phyloP scores from a whole-genome alignment of 1,140 invertebrate species.

The Drosophila micromelanica region DNA sequence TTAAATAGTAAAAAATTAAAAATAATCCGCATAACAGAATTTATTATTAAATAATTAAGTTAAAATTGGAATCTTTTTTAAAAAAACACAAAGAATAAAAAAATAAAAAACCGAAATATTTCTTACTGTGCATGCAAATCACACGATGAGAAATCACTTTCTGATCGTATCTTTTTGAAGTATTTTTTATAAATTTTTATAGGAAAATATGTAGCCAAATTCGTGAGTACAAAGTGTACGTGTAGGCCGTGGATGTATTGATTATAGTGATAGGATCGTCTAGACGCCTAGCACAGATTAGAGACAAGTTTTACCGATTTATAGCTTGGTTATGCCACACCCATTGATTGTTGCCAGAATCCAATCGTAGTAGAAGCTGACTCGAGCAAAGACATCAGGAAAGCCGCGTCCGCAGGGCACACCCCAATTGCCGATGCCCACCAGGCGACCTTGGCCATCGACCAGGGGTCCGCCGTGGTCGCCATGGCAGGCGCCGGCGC shows the following conservation, averaged over 20 bases:
- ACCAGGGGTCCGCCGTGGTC: constrained; percentile 72
- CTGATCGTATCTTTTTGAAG: not conserved
- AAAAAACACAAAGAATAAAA: no score
- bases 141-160: not conserved
- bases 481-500: constrained; percentile 84
- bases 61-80: no score
- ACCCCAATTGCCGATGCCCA: constrained; percentile 85
- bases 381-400: constrained; percentile 85
- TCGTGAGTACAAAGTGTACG: constrained; percentile 29
- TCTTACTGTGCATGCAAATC: not conserved
- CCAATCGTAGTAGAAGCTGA: constrained; percentile 80
- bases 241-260: constrained; percentile 20
- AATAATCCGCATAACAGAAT: no score
- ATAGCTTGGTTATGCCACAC: constrained; percentile 34
- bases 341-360: constrained; percentile 65
- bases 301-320: constrained; percentile 9
- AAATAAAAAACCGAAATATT: not conserved
- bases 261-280: constrained; percentile 27
- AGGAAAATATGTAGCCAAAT: not conserved
- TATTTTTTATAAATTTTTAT: not conserved
- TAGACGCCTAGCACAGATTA: constrained; percentile 50
- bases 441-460: constrained; percentile 59
- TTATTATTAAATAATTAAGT: no score
- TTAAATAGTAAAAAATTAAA: no score
- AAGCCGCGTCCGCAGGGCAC: constrained; percentile 85